Evolutionary conservation across 2,797 vertebrate genomes (phyloP).

Genomic region (Aulostomus chinensis): DNA sequence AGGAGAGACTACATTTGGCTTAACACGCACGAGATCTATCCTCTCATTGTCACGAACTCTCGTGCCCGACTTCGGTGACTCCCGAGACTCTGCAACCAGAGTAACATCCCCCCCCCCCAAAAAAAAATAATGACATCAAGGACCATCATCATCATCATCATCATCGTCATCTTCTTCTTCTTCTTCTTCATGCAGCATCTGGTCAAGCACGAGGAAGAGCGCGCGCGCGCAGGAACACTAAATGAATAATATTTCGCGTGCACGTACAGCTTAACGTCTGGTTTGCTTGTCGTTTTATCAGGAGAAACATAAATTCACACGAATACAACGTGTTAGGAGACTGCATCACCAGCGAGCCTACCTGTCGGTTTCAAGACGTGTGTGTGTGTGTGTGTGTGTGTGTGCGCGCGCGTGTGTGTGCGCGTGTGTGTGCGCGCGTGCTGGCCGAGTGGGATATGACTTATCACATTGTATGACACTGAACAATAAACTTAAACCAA

Average conservation of each 20-base stretch:
- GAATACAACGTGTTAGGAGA: conserved; percentile 10
- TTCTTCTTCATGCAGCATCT: conserved; percentile 42
- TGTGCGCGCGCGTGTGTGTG: background rate
- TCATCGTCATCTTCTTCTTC: no score
- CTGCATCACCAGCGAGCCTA: conserved; percentile 8
- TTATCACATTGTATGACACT: conserved; percentile 77
- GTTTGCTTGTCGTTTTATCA: no score
- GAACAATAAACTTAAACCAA: conserved; percentile 81
- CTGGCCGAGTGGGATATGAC: conserved; percentile 68
- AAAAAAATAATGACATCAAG: conserved; percentile 56
- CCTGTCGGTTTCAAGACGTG: conserved; percentile 11
- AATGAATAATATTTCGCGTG: conserved; percentile 47
- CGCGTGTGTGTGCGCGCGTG: conserved; percentile 13
- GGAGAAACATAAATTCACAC: no score
- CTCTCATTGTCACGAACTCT: no score
- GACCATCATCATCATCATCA: conserved; percentile 32
- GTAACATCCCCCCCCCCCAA: no score
- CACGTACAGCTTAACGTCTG: conserved; percentile 38
- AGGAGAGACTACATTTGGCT: no score
- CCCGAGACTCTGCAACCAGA: no score
- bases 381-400: conserved; percentile 5
- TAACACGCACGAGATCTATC: no score
- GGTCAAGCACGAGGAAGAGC: conserved; percentile 44
- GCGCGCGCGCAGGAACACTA: conserved; percentile 31
- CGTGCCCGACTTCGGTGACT: no score